Conservation (phyloP, 2,888 invertebrate species). For the Tricholauxania praeusta region DNA sequence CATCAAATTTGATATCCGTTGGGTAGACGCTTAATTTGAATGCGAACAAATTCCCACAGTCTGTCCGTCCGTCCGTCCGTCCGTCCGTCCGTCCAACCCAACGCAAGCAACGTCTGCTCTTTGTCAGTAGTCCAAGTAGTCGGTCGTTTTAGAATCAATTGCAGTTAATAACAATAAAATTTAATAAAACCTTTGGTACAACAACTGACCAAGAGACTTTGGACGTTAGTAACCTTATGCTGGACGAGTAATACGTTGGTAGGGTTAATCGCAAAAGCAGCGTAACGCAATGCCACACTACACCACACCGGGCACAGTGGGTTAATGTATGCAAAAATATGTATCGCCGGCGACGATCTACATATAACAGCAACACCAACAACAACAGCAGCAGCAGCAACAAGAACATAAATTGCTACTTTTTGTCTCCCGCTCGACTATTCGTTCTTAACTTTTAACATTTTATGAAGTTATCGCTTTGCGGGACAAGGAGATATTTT, state of each 20-base stretch:
- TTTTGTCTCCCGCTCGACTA: slow-evolving; percentile 6
- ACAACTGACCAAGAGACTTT: not conserved
- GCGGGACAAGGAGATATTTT: slow-evolving; percentile 10
- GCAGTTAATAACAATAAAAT: slow-evolving; percentile 61
- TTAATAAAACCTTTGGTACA: slow-evolving; percentile 51
- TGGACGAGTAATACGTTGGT: slow-evolving; percentile 10
- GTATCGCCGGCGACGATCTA: slow-evolving; percentile 61
- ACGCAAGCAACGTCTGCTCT: not conserved
- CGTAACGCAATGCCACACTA: slow-evolving; percentile 6
- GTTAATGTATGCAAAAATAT: slow-evolving; percentile 68
- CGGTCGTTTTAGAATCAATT: slow-evolving; percentile 46
- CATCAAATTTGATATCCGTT: no score
- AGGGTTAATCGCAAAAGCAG: slow-evolving; percentile 25
- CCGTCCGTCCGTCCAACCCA: not conserved
- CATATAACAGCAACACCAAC: slow-evolving; percentile 46
- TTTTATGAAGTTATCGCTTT: slow-evolving; percentile 1
- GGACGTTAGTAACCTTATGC: not conserved
- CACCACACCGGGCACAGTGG: slow-evolving; percentile 58
- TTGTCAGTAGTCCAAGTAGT: not conserved
- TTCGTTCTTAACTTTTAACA: not conserved
- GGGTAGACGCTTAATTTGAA: slow-evolving; percentile 17
- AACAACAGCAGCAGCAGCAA: slow-evolving; percentile 35
- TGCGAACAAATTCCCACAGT: slow-evolving; percentile 28
- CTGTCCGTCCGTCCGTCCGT: not conserved
- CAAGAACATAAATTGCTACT: slow-evolving; percentile 44